Evolutionary conservation across 2,797 vertebrate species (phyloP), one percentile per base, ranked within the genome.

Genomic region (Hybognathus amarus): DNA sequence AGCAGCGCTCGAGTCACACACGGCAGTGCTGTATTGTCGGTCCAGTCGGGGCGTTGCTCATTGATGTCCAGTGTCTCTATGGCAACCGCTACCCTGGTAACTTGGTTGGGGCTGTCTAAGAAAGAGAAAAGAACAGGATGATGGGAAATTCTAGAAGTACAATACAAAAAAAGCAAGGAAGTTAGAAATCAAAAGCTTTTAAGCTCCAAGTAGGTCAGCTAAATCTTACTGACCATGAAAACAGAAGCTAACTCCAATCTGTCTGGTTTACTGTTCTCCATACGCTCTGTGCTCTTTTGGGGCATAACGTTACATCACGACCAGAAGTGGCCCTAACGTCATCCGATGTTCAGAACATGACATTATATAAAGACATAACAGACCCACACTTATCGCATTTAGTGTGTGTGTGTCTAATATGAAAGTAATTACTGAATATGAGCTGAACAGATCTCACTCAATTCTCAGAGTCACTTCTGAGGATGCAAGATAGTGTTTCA

Each of bases 11-110:
- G 95, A 96, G 90, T 97, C 97, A 85, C 97, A 98, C 66, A 97
- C 93, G 20, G 96, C 96, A 3, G 96, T 95, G 73, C 93, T 90
- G 52, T 97, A 97, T 85, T 93, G 91, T 56, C 96, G 93, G 68
- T 96, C 96, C 93, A 98, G 87, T 96, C 95, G 0, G 97, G 2
- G 96, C 93, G 22, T 97, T 97, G 94, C n/a, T 98, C 97, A 82
- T 98, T 98, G 90, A 97, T 93, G 89, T 98, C 97, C 85, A 98
- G 92, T 15, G 95, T 97, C 90, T 96, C 96, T 94, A 98, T 93
- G 89, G 96, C 91, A 90, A 97, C 96, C 87, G 95, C 95, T 36
- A 95, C 95, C 52, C 93, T 95, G 73, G 96, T 95, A 89, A 94
- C 94, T 84, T 96, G 95, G 79, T 95, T 95, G 6, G 96, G 96